Percentiles rank a stretch among this genome's conserved stretches.
Conservation (phyloP, 2,113 vertebrate species). For the Mesitornis unicolor region DNA sequence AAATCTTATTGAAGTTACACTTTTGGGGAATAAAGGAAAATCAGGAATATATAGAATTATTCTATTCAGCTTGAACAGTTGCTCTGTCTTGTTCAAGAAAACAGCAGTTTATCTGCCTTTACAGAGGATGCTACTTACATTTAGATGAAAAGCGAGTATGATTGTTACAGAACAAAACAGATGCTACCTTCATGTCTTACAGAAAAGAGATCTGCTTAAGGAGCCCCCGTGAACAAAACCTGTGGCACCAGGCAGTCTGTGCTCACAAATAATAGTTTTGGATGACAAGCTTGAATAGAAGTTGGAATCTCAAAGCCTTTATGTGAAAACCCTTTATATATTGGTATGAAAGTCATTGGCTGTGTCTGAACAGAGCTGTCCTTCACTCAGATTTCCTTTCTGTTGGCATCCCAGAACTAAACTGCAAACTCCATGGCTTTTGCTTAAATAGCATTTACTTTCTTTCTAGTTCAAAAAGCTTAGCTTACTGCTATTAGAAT, state of each 20-base stretch:
- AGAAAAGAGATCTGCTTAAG: background rate
- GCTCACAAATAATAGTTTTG: no score
- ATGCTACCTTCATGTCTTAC: background rate
- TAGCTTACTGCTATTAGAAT: background rate
- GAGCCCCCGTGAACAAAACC: background rate
- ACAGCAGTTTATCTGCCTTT: background rate
- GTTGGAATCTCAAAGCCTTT: background rate
- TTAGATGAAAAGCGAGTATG: background rate
- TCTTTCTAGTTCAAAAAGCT: background rate
- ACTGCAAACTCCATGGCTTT: background rate
- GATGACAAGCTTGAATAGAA: background rate
- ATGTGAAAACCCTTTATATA: background rate
- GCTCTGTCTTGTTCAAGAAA: background rate
- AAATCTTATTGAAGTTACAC: background rate
- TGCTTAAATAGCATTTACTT: background rate
- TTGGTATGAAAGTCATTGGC: background rate
- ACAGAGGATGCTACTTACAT: background rate
- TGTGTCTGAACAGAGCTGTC: background rate
- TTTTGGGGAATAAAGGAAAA: background rate
- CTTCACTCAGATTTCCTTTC: background rate
- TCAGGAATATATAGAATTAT: background rate
- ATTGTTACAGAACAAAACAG: background rate
- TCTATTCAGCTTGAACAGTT: background rate
- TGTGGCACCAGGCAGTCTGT: background rate
- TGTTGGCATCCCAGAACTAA: background rate